phyloP scores from a whole-genome alignment of 1,140 invertebrate species.

The Lordiphosa stackelbergi region DNA sequence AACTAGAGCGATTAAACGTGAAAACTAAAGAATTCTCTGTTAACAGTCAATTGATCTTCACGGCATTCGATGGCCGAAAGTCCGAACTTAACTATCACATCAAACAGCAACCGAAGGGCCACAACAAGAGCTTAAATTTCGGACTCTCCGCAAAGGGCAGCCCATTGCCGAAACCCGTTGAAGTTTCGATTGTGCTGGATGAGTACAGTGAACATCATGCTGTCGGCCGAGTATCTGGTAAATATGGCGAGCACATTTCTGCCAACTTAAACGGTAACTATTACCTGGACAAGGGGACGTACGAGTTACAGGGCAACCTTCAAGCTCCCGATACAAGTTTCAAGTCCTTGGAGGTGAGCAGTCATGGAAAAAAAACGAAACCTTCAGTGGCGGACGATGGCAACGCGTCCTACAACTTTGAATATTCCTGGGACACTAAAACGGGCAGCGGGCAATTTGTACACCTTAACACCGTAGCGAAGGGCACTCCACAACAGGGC shows the following conservation, averaged over 20 bases:
- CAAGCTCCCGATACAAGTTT: constrained; percentile 79
- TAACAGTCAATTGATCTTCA: constrained; percentile 69
- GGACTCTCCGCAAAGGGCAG: constrained; percentile 66
- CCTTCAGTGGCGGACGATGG: not conserved
- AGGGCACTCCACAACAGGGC: constrained; percentile 40
- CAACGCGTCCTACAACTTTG: constrained; percentile 18
- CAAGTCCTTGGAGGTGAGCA: constrained; percentile 69
- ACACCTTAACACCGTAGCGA: constrained; percentile 31
- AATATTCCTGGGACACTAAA: constrained; percentile 35
- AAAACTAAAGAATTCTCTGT: constrained; percentile 76
- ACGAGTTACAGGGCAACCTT: constrained; percentile 72
- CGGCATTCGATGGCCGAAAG: constrained; percentile 70
- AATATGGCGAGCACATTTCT: constrained; percentile 49
- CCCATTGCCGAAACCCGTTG: constrained; percentile 71
- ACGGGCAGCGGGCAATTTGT: constrained; percentile 43
- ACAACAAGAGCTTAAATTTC: constrained; percentile 51
- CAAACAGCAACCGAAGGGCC: constrained; percentile 60
- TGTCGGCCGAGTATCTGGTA: constrained; percentile 39
- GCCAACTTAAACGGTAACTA: constrained; percentile 76
- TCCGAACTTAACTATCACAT: constrained; percentile 39
- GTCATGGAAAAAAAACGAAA: constrained; percentile 56
- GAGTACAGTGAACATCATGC: constrained; percentile 53
- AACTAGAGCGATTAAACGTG: constrained; percentile 77
- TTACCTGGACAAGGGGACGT: constrained; percentile 51
- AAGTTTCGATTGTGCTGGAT: constrained; percentile 40